Evolutionary conservation across 2,888 invertebrate species (phyloP).

Genomic region (Perizoma flavofasciatum): DNA sequence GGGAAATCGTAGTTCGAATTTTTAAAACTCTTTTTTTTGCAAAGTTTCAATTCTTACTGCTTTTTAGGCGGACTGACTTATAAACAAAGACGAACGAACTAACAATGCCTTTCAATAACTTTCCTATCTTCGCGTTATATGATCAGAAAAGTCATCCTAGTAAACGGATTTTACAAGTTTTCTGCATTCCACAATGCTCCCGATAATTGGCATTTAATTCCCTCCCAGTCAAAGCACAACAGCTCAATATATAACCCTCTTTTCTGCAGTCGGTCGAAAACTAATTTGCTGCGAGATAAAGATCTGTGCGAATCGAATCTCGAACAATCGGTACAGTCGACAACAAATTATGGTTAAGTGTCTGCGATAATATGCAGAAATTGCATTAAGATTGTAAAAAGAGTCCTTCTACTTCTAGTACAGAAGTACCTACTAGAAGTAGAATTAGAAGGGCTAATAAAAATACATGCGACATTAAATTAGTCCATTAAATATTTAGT

Average conservation of each 20-base stretch:
- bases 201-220: constrained; percentile 4
- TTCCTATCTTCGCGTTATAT: not conserved
- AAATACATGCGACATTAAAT: too few relatives aligned
- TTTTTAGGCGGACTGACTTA: too few relatives aligned
- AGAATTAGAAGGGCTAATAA: too few relatives aligned
- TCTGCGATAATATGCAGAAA: not conserved
- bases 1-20: too few relatives aligned
- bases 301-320: constrained; percentile 8
- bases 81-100: too few relatives aligned
- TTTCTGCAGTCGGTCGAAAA: constrained; percentile 2
- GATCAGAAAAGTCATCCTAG: not conserved
- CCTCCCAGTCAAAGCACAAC: not conserved
- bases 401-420: too few relatives aligned
- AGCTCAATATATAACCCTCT: not conserved
- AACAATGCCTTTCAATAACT: not conserved
- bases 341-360: not conserved
- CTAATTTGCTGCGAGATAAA: constrained; percentile 15
- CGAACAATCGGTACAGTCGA: constrained; percentile 5
- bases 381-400: too few relatives aligned
- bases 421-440: too few relatives aligned
- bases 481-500: too few relatives aligned
- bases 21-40: too few relatives aligned
- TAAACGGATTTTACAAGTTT: not conserved
- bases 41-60: too few relatives aligned
- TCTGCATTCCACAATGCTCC: not conserved